Evolutionary conservation across 2,888 invertebrate genomes (phyloP), one percentile per base, ranked within the genome.

Genomic region (Cephus pulcher): DNA sequence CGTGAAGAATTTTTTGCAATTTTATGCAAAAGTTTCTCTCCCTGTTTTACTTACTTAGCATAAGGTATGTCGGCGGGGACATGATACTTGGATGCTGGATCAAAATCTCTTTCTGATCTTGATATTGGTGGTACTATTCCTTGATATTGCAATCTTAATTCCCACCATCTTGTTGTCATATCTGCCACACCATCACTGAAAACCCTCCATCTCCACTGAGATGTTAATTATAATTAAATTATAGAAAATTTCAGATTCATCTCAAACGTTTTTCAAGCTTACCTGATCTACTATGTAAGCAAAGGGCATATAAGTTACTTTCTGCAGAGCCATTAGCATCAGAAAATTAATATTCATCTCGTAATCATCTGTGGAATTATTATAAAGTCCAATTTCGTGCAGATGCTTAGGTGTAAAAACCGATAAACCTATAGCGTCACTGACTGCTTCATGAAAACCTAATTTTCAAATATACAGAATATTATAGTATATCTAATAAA

Each of bases 391-490:
- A 74, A 96, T 94, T 86, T 95, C 92, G 78, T 95, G 94, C 30
- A 97, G 92, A 91, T 97, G 97, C 30, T 94, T 94, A 0, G 97
- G 94, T 70, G 96, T 97, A 86, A 95, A 94, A 0, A 96, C 95
- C 0, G 96, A 97, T 15, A 97, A 92, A 0, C 95, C 94, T 37
- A 97, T 94, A 0, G 96, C 95, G 87, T 97, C 97, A 0, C 97
- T 96, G 0, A 97, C 93, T 0, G 96, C 97, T 90, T 97, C 97
- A 87, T 97, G 97, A 88, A 97, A 97, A 11, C 96, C 97, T 96
- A 88, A 73, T 12, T 9, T 34, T 33, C 15, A 23, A 56, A 9
- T 2, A 56, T 23, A 56, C 2, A 56, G 2, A 74, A 68, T 76
- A 75, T 2, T 75, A 33, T 79, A 68, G 32, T 23, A 74, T 23